These are phyloP conservation scores for Mimumesa dahlbomi DNA, from an alignment of 2,888 invertebrate species.

Conservation along the genomic window DNA sequence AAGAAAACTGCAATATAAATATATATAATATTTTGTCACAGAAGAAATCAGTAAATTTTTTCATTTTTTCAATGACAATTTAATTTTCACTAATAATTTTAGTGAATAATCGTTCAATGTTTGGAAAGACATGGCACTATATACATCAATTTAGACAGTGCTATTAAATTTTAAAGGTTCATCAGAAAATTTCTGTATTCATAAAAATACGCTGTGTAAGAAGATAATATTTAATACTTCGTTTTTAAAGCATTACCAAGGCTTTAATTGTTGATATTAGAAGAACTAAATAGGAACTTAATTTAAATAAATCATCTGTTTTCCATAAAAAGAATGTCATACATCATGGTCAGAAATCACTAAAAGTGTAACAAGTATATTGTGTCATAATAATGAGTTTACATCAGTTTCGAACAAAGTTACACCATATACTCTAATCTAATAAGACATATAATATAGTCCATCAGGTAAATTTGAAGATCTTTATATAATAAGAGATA, in stretches of 20 bases:
- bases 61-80: constrained; percentile 34
- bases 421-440: constrained; percentile 36
- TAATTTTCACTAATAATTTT: constrained; percentile 36
- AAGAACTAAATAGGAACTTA: constrained; percentile 54
- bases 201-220: constrained; percentile 22
- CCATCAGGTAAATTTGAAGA: constrained; percentile 35
- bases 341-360: constrained; percentile 34
- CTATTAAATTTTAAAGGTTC: constrained; percentile 35
- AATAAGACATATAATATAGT: constrained; percentile 38
- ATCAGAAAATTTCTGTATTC: constrained; percentile 19
- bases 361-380: constrained; percentile 28
- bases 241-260: constrained; percentile 26
- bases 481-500: constrained; percentile 41
- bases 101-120: constrained; percentile 24
- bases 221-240: constrained; percentile 16
- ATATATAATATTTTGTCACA: constrained; percentile 25
- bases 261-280: constrained; percentile 35
- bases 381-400: constrained; percentile 35
- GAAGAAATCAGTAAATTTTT: constrained; percentile 31
- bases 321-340: constrained; percentile 40
- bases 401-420: constrained; percentile 35
- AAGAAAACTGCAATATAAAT: constrained; percentile 33
- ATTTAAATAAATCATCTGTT: constrained; percentile 49
- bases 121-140: constrained; percentile 61
- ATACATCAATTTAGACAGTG: constrained; percentile 43